These are phyloP conservation scores for Rafetus swinhoei DNA, from an alignment of 2,113 vertebrate genomes.

Conservation along the genomic window DNA sequence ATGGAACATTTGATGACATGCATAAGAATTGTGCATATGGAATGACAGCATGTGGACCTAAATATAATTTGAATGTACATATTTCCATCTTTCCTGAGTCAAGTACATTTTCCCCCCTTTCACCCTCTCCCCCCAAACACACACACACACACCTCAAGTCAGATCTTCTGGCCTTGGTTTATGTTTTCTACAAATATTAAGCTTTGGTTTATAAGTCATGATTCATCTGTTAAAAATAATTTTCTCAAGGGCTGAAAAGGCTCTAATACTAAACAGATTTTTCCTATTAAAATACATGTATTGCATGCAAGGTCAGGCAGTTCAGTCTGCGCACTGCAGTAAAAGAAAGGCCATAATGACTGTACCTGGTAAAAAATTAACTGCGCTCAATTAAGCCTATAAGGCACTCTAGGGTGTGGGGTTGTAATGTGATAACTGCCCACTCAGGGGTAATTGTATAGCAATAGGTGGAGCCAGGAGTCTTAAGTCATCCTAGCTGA, in stretches of 20 bases:
- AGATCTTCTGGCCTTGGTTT: slow-evolving; percentile 19
- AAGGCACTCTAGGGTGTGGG: not conserved
- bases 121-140: not conserved
- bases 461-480: not conserved
- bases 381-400: not conserved
- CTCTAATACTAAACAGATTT: slow-evolving; percentile 68
- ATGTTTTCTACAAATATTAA: not conserved
- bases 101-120: too few species aligned
- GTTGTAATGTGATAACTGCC: slow-evolving; percentile 44
- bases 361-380: slow-evolving; percentile 39
- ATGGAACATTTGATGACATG: not conserved
- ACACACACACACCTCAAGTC: not conserved
- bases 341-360: slow-evolving; percentile 24
- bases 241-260: slow-evolving; percentile 53
- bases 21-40: not conserved
- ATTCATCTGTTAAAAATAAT: slow-evolving; percentile 65
- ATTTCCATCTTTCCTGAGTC: not conserved
- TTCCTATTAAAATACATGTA: not conserved
- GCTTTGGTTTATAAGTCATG: slow-evolving; percentile 19
- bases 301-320: slow-evolving; percentile 31
- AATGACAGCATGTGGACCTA: not conserved
- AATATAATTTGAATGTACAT: not conserved
- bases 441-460: not conserved
- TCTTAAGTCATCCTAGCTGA: not conserved
- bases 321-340: slow-evolving; percentile 20